These are phyloP conservation scores for Aromia moschata DNA, from an alignment of 2,888 invertebrate genomes.

Conservation along the genomic window DNA sequence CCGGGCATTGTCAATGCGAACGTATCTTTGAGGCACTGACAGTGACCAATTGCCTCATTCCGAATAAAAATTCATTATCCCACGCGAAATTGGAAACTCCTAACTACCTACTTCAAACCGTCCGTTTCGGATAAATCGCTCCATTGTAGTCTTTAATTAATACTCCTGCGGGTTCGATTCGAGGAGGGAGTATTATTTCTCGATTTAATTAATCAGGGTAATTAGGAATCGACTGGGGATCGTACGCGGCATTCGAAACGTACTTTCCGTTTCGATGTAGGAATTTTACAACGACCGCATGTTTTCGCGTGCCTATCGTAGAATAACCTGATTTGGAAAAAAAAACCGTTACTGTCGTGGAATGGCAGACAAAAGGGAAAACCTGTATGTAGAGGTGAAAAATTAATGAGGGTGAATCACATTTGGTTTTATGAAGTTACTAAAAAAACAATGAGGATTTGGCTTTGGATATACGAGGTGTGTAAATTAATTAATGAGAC, in stretches of 20 bases:
- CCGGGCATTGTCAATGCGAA: slow-evolving; percentile 58
- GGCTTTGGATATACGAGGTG: no score
- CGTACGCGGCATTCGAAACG: neutral
- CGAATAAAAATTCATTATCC: slow-evolving; percentile 58
- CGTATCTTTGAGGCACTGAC: slow-evolving; percentile 60
- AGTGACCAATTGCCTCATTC: slow-evolving; percentile 59
- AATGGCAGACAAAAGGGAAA: no score
- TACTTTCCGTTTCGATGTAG: no score
- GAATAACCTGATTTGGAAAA: no score
- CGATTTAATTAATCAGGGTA: slow-evolving; percentile 51
- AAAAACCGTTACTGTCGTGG: no score
- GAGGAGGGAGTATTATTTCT: slow-evolving; percentile 51
- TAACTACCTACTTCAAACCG: slow-evolving; percentile 52
- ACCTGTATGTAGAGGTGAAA: no score
- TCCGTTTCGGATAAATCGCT: slow-evolving; percentile 48
- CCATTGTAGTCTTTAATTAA: slow-evolving; percentile 56
- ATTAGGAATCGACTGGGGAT: slow-evolving; percentile 24
- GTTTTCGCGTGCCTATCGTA: no score
- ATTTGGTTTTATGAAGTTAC: no score
- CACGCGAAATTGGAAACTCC: slow-evolving; percentile 57
- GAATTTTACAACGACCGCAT: no score
- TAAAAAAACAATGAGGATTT: no score
- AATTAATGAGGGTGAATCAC: no score
- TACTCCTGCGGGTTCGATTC: slow-evolving; percentile 45
- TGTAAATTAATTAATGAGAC: no score